phyloP scores from a whole-genome alignment of 1,140 invertebrate genomes.

The Cheumatopsyche charites region DNA sequence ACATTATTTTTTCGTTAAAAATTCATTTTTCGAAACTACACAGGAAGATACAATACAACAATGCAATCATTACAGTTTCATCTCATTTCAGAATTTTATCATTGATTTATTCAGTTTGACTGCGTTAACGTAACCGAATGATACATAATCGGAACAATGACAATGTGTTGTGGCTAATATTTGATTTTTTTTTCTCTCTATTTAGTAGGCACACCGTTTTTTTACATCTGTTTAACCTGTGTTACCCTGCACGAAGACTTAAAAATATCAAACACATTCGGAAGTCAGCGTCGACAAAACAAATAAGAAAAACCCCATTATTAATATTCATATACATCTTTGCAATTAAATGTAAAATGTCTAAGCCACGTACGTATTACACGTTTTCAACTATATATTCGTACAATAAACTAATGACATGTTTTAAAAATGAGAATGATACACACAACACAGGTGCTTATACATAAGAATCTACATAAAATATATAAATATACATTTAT shows the following conservation, averaged over 20 bases:
- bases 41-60: too few species aligned
- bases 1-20: too few species aligned
- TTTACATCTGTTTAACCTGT: slow-evolving; percentile 6
- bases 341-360: too few species aligned
- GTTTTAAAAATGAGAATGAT: neutral
- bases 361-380: too few species aligned
- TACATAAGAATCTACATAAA: neutral
- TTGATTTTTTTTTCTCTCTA: slow-evolving; percentile 5
- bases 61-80: too few species aligned
- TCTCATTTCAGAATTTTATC: too few species aligned
- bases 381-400: neutral
- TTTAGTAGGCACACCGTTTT: slow-evolving; percentile 39
- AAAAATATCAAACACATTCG: slow-evolving; percentile 44
- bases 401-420: neutral
- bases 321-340: too few species aligned
- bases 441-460: neutral
- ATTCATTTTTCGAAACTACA: too few species aligned
- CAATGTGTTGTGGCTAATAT: neutral
- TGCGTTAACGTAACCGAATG: too few species aligned
- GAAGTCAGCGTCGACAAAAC: slow-evolving; percentile 34
- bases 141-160: neutral
- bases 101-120: too few species aligned
- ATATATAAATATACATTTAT: neutral
- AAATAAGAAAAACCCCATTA: slow-evolving; percentile 30
- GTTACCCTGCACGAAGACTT: slow-evolving; percentile 49